A percentile compares a stretch with the other conserved stretches of the same genome.
Evolutionary conservation across 2,888 invertebrate genomes (phyloP).

Genomic region (Argynnis bischoffii): DNA sequence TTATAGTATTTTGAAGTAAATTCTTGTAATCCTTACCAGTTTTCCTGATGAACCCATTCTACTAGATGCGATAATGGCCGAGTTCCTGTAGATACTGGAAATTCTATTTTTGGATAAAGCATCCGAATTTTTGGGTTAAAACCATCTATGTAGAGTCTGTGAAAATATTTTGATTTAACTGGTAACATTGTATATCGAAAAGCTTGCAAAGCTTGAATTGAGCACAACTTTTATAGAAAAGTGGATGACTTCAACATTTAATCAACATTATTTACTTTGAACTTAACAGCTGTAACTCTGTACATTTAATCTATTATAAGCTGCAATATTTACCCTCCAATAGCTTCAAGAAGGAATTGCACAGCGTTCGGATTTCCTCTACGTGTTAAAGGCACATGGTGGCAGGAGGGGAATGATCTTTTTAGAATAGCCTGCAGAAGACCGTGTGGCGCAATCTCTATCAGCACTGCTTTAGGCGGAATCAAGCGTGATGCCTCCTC

Average conservation of each 20-base stretch:
- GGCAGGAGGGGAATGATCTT: constrained; percentile 78
- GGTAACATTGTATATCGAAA: too few species aligned
- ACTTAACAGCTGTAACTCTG: not conserved
- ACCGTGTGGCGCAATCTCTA: constrained; percentile 96
- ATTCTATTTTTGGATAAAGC: constrained; percentile 88
- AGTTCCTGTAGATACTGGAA: constrained; percentile 93
- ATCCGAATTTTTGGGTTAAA: constrained; percentile 85
- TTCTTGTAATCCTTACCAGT: constrained; percentile 71
- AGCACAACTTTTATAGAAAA: too few species aligned
- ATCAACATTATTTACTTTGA: too few species aligned
- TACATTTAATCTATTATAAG: too few species aligned
- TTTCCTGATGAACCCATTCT: constrained; percentile 91
- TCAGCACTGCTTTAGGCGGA: constrained; percentile 89
- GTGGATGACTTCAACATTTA: too few species aligned
- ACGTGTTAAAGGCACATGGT: constrained; percentile 88
- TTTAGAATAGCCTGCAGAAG: constrained; percentile 86
- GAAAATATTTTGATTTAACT: not conserved
- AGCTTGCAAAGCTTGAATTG: too few species aligned
- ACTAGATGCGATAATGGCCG: constrained; percentile 90
- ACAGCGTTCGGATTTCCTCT: constrained; percentile 84
- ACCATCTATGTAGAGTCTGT: constrained; percentile 89
- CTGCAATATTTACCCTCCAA: constrained; percentile 82
- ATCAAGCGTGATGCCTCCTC: constrained; percentile 90
- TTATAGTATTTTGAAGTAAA: too few species aligned
- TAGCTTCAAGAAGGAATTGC: constrained; percentile 79